Conservation (phyloP, 2,888 invertebrate genomes). For the Ypsolopha scabrella region DNA sequence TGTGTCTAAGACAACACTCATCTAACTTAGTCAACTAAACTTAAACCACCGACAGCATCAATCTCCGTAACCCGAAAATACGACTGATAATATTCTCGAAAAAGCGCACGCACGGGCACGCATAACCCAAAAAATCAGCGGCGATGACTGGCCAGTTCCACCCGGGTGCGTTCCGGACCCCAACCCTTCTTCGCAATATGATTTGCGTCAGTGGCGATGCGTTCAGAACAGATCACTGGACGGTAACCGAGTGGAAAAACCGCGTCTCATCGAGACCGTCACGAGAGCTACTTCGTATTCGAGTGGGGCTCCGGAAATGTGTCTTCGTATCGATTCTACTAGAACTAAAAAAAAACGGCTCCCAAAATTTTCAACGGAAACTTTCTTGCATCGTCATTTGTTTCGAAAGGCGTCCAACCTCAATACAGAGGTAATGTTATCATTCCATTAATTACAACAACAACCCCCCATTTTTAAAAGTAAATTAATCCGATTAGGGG, state of each 20-base stretch:
- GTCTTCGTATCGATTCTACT: constrained; percentile 5
- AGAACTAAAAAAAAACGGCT: constrained; percentile 1
- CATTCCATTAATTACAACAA: constrained; percentile 69
- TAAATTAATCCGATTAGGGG: constrained; percentile 70
- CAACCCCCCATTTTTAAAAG: constrained; percentile 67
- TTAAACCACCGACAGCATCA: background rate
- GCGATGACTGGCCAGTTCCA: constrained; percentile 51
- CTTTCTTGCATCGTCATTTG: constrained; percentile 3
- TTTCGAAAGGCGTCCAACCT: constrained; percentile 42
- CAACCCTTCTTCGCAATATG: constrained; percentile 66
- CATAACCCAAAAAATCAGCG: constrained; percentile 48
- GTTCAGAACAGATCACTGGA: constrained; percentile 63
- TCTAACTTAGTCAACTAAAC: no score
- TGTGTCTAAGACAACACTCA: background rate
- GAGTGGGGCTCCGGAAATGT: constrained; percentile 30
- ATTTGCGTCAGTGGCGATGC: constrained; percentile 69
- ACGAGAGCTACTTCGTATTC: constrained; percentile 37
- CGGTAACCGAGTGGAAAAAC: constrained; percentile 69
- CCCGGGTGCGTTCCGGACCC: constrained; percentile 39
- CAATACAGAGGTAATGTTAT: constrained; percentile 60
- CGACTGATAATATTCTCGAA: constrained; percentile 20
- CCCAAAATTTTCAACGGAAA: background rate
- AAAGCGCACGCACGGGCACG: constrained; percentile 15
- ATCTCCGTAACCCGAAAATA: constrained; percentile 1
- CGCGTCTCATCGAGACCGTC: constrained; percentile 57